Conservation (phyloP, 2,797 vertebrate genomes). For the Tamandua tetradactyla region DNA sequence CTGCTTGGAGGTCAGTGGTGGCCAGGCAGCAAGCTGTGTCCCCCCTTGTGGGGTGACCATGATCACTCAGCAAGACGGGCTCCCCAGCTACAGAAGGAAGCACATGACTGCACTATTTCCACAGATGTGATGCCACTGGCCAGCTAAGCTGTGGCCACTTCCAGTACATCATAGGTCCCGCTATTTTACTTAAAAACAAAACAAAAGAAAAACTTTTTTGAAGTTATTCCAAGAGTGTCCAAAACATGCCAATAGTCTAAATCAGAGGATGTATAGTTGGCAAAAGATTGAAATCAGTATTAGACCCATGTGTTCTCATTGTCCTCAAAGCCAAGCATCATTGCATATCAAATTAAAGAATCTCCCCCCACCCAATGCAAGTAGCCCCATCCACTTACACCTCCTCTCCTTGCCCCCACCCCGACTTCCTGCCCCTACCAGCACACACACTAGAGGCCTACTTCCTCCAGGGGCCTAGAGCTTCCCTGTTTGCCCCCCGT, state of each 20-base stretch:
- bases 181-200: not conserved
- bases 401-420: not conserved
- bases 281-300: not conserved
- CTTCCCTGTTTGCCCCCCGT: not conserved
- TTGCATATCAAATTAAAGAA: not conserved
- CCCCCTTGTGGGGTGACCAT: accelerated
- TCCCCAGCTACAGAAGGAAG: not conserved
- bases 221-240: not conserved
- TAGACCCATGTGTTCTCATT: not conserved
- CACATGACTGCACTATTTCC: not conserved
- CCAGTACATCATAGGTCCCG: no score
- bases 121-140: not conserved
- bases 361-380: not conserved
- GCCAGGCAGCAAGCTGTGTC: not conserved
- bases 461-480: not conserved
- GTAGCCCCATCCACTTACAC: not conserved
- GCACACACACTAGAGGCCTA: not conserved
- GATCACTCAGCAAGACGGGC: not conserved
- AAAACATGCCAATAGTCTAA: not conserved
- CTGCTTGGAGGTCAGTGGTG: not conserved
- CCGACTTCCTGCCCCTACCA: not conserved
- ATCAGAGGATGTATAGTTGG: not conserved
- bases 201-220: not conserved
- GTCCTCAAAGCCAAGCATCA: not conserved
- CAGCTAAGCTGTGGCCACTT: not conserved